phyloP scores from a whole-genome alignment of 1,140 invertebrate species.

The Ceratina japonica region DNA sequence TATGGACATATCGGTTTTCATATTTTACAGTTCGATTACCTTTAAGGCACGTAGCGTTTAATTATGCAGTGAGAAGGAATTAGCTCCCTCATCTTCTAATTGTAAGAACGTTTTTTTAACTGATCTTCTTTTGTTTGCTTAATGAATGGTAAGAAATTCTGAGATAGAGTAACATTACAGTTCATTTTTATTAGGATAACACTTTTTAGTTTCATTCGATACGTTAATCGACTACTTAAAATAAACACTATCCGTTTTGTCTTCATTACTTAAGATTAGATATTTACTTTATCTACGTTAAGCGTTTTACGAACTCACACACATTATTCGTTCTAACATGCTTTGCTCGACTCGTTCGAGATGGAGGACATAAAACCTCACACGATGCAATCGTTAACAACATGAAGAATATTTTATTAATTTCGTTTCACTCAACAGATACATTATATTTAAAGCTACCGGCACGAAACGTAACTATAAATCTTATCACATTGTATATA shows the following conservation, averaged over 20 bases:
- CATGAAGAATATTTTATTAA: not conserved
- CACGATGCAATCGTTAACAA: not conserved
- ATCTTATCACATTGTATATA: not conserved
- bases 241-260: slow-evolving; percentile 4
- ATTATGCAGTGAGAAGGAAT: not conserved
- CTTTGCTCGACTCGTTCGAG: not conserved
- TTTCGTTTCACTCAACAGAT: not conserved
- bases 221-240: not conserved
- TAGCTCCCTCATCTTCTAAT: not conserved
- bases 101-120: not conserved
- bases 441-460: not conserved
- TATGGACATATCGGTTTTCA: not conserved
- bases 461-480: not conserved
- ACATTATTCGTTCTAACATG: not conserved
- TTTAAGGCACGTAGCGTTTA: not conserved
- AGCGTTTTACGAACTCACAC: slow-evolving; percentile 2
- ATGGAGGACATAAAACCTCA: not conserved
- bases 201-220: not conserved
- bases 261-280: no score
- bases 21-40: not conserved
- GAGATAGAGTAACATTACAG: not conserved
- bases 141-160: not conserved
- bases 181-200: not conserved
- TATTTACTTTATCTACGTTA: slow-evolving; percentile 11
- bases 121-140: not conserved